Base-by-base conservation (phyloP, 1,140 invertebrate species). In the Calliphora vicina region DNA sequence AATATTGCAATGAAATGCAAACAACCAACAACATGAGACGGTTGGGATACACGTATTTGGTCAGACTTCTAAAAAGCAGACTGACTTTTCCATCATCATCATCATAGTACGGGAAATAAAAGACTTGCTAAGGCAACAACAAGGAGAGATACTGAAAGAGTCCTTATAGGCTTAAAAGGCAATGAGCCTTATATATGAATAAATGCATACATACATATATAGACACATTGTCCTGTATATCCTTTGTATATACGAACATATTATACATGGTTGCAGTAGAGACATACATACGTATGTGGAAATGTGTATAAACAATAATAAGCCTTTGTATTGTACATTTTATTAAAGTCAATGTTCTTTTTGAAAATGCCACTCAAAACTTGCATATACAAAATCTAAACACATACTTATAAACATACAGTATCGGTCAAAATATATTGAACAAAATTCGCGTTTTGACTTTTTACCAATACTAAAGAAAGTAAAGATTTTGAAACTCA, bases 301-400 rank as follows among this genome's bases (percentile, higher is more conserved):
- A n/a, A 23, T 25, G 20, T 67, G 25, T 67, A n/a, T 25, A 67
- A 10, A 23, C 9, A 50, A 67, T 67, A 67, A 67, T 67, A 67
- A 67, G 61, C 61, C 20, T 67, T 67, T 67, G 61, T 67, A 25
- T 67, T 67, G 61, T 67, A 23, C n/a, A 25, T 23, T 23, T 20
- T 67, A 67, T 67, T 67, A 67, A 67, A 67, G 61, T 67, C 61
- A 23, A 23, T 25, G 61, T 20, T 67, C n/a, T 67, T 67, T 67
- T 67, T 25, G 5, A 67, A 67, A 25, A 12, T 67, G 61, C 61
- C 61, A 23, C n/a, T 67, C 61, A 67, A 67, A 67, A 67, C 23
- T 12, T 50, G 45, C 45, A 50, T 50, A 50, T 43, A 50, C 45
- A 10, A 6, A 50, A 50, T 43, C 12, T 6, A 43, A 43, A 43